Conservation (phyloP, 2,113 vertebrate species). For the Helogale parvula region DNA sequence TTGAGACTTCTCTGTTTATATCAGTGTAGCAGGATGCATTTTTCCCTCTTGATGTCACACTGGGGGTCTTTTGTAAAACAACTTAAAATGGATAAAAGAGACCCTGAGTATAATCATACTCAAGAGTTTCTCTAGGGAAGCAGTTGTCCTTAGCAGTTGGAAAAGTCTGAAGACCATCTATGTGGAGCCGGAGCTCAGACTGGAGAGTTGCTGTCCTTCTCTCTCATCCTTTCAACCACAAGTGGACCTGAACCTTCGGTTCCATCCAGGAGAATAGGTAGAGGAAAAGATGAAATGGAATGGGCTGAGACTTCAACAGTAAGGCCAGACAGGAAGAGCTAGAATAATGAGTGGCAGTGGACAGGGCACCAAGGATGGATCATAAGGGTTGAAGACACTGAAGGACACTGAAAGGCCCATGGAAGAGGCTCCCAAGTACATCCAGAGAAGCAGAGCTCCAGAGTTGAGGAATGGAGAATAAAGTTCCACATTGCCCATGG, state of each 20-base stretch:
- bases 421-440: not conserved
- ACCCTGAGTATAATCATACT: not conserved
- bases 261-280: fast-evolving
- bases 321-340: not conserved
- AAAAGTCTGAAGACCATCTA: not conserved
- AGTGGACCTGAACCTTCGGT: not conserved
- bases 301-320: not conserved
- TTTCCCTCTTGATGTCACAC: no score
- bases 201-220: no score
- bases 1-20: not conserved
- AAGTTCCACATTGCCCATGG: not conserved
- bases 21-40: not conserved
- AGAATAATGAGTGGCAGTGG: no score
- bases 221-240: not conserved
- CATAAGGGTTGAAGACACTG: not conserved
- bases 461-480: no score
- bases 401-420: no score
- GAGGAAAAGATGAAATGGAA: not conserved
- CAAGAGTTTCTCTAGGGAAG: not conserved
- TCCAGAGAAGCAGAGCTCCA: not conserved
- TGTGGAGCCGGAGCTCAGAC: not conserved
- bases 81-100: not conserved
- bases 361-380: not conserved
- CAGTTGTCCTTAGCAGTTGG: not conserved
- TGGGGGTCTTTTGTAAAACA: not conserved